phyloP scores from a whole-genome alignment of 2,888 invertebrate genomes.

The Pachymerium ferrugineum region DNA sequence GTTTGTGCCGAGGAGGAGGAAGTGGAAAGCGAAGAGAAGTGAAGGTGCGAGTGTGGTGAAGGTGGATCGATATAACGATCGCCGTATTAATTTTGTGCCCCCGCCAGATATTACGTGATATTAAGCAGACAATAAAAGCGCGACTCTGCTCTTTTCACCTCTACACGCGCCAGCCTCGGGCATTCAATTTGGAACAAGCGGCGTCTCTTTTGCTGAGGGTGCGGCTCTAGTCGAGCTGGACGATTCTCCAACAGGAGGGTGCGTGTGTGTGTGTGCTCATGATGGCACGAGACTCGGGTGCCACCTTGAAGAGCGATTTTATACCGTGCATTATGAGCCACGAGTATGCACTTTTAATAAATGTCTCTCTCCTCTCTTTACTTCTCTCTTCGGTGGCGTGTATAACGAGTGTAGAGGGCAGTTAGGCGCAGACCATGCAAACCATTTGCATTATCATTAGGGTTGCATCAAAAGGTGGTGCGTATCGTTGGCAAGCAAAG shows the following conservation, averaged over 20 bases:
- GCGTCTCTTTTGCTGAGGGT: neutral
- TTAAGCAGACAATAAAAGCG: conserved; percentile 37
- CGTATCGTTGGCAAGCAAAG: conserved; percentile 20
- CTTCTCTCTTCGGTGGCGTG: neutral
- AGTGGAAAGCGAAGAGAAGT: conserved; percentile 17
- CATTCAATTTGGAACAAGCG: conserved; percentile 32
- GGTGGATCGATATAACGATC: conserved; percentile 37
- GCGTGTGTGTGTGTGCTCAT: conserved; percentile 15
- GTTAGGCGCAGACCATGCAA: conserved; percentile 24
- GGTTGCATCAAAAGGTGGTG: conserved; percentile 25
- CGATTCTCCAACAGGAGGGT: neutral
- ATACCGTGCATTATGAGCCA: conserved; percentile 23
- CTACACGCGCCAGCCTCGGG: conserved; percentile 27
- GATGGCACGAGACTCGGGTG: conserved; percentile 19
- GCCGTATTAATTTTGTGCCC: conserved; percentile 37
- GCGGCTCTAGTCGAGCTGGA: neutral
- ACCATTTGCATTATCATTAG: conserved; percentile 27
- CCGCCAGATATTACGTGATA: conserved; percentile 37
- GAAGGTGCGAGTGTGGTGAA: conserved; percentile 6
- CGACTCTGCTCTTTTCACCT: conserved; percentile 35
- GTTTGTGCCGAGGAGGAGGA: conserved; percentile 29
- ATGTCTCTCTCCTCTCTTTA: conserved; percentile 1
- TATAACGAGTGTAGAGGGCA: conserved; percentile 25
- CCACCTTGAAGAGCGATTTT: conserved; percentile 24
- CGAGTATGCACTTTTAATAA: conserved; percentile 27